Evolutionary conservation across 2,888 invertebrate genomes (phyloP), one percentile per base, ranked within the genome.

Genomic region (Deroplatys truncata): DNA sequence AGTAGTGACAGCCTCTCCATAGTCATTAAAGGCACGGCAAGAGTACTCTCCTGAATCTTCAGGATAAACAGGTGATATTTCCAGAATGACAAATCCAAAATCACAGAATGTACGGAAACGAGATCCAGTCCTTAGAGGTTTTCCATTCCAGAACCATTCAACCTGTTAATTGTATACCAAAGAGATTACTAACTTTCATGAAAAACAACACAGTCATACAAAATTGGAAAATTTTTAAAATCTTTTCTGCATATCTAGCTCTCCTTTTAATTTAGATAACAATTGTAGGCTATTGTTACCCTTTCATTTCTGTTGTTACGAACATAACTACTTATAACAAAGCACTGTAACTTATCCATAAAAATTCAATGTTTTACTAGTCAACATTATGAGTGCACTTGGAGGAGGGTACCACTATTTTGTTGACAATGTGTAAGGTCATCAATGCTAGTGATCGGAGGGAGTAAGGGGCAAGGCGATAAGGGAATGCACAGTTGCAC

Each of bases 21-120:
- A 98, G 91, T 98, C 97, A 92, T 98, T 98, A 90, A 95, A 96
- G 28, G 98, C 98, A 92, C 98, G 95, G 94, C 98, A 98, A 87
- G 97, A 96, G 92, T 97, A 98, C 94, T 98, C 98, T 28, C 98
- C 99, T 43, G 98, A 97, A 93, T 99, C 99, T 94, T 98, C 98
- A 1, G 98, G 98, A 93, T 98, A 98, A 20, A 99, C 98, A 0
- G 99, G 99, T 15, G 98, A 98, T 92, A 99, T 99, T 95, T 99
- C 99, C 91, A 99, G 95, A 91, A 99, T 98, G 49, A 98, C 99
- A 93, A 98, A 99, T 90, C 99, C 99, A 93, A 99, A 99, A 94
- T 99, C 99, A 93, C 98, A 98, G 96, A 98, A 98, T 56, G 99
- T 98, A 91, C 99, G 97, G 95, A 98, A 98, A 92, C 98, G 95